Base-by-base conservation (phyloP, 2,888 invertebrate genomes). In the Adelognathus sp. region DNA sequence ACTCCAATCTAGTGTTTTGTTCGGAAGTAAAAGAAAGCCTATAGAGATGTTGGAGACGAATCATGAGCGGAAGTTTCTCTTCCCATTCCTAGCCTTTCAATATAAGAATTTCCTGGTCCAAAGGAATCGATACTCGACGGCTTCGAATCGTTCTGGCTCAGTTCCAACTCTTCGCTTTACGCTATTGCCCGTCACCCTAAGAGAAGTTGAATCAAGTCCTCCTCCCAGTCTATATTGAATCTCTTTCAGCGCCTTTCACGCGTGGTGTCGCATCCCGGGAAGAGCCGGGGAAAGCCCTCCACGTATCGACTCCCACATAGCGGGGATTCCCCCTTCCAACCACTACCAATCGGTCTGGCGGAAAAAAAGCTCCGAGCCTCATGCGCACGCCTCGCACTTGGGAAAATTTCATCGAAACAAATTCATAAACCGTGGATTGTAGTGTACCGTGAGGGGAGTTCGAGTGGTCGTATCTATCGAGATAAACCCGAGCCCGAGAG, bases 51-150 rank as follows among this genome's bases (percentile, higher is more conserved):
- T n/a, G n/a, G n/a, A n/a, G n/a, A n/a, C n/a, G n/a, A n/a, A n/a
- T n/a, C n/a, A n/a, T n/a, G n/a, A n/a, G n/a, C n/a, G n/a, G n/a
- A n/a, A n/a, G n/a, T n/a, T n/a, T n/a, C n/a, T n/a, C n/a, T n/a
- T n/a, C n/a, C n/a, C 46, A 24, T 18, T 21, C 46, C 21, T 11
- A 9, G 9, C 46, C 21, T 11, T n/a, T 21, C 21, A 18, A 46
- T 46, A 11, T 46, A 18, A 4, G 46, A 11, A 18, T 1, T n/a
- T 11, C 5, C 24, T 0, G 4, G 21, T 24, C 46, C 21, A 64
- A 27, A 27, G 31, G 50, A 64, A 64, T 64, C 64, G 64, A 64
- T 64, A 64, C 33, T 24, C 64, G 64, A 50, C 33, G 21, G 64
- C 64, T 21, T 31, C 18, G 31, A 46, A 63, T 63, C 27, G 9